Base-by-base conservation (phyloP, 1,140 invertebrate genomes). In the Plutomurus gul region DNA sequence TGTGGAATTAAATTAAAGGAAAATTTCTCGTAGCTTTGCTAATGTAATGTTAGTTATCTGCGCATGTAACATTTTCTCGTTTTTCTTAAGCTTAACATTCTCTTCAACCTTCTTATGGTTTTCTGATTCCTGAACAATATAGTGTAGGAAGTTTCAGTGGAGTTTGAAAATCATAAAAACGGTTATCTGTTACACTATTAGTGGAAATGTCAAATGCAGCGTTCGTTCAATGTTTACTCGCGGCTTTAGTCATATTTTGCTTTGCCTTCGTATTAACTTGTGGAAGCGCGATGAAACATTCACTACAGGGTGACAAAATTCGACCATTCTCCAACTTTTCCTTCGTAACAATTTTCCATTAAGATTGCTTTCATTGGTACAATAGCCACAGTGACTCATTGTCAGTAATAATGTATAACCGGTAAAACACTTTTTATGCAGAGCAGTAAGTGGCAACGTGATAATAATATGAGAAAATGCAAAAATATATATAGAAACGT, bases 151-250 rank as follows among this genome's bases (percentile, higher is more conserved):
- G 47, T 13, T 10, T n/a, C 6, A 18, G 25, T 51, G 25, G 47
- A 39, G 37, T 13, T 13, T 39, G 47, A 51, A 60, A 78, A 78
- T 78, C 77, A 78, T 65, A 78, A 73, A 77, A 72, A 73, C 73
- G 46, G 65, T 78, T 78, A 78, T 72, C 47, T 51, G 25, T 78
- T 72, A 78, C 65, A 78, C 40, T 47, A 30, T 78, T 78, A 73
- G 60, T 78, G 22, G 39, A 78, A 37, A 78, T 78, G 77, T 78
- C 77, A 78, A 70, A 78, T 73, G 65, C 77, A 78, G 77, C 70
- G 60, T 47, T 78, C 60, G 20, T 51, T 51, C 47, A 27, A 56
- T 77, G 72, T 71, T 77, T 56, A 77, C 60, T 77, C 47, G 33
- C 75, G 16, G 16, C 25, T 37, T 36, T 60, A 36, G 22, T 39